Conservation (phyloP, 2,113 vertebrate species). For the Anguilla japonica region DNA sequence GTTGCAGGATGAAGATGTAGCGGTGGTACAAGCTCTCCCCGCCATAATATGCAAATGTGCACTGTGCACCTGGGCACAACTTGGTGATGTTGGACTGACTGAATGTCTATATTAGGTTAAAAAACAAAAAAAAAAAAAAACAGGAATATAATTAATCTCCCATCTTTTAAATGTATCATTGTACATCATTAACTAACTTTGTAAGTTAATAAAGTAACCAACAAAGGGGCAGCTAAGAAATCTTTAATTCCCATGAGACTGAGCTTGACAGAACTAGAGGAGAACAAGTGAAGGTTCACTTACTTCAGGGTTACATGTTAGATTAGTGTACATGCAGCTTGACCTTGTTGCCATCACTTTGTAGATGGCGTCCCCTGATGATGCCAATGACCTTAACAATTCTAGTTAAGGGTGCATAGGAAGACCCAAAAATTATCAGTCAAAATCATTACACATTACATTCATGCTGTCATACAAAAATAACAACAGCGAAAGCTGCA, state of each 20-base stretch:
- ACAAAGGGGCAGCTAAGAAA: background rate
- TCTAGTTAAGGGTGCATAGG: conserved; percentile 47
- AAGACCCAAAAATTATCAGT: too few species aligned
- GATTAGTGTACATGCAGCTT: conserved; percentile 81
- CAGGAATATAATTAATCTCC: too few species aligned
- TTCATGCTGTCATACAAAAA: background rate
- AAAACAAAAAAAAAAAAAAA: too few species aligned
- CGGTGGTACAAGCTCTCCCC: conserved; percentile 83
- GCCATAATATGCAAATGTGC: conserved; percentile 90
- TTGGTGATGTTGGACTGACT: conserved; percentile 77
- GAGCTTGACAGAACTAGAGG: too few species aligned
- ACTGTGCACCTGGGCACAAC: conserved; percentile 80
- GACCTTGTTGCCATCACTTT: conserved; percentile 80
- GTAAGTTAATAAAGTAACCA: too few species aligned
- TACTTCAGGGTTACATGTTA: conserved; percentile 85
- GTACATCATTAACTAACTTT: too few species aligned
- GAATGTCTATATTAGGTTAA: conserved; percentile 72
- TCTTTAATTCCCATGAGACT: too few species aligned
- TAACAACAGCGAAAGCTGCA: too few species aligned
- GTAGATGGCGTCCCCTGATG: conserved; percentile 86
- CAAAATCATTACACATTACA: too few species aligned
- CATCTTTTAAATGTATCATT: too few species aligned
- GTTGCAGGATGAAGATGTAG: conserved; percentile 83
- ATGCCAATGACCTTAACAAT: conserved; percentile 81
- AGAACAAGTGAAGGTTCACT: conserved; percentile 32